Evolutionary conservation across 2,113 vertebrate genomes (phyloP).

Genomic region (Myotis lucifugus): DNA sequence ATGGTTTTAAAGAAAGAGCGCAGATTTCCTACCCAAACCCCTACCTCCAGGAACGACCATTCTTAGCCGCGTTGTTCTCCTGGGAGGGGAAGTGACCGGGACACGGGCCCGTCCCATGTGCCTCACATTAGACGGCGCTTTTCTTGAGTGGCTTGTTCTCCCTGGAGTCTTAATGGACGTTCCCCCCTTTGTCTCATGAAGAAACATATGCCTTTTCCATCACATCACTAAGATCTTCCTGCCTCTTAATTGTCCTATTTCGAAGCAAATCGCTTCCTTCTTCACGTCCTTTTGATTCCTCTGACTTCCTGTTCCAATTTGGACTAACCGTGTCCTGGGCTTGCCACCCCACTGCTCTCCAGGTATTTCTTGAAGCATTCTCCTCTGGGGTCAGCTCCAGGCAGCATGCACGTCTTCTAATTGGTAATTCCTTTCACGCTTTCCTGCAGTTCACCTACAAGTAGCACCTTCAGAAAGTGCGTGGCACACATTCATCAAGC

Average conservation of each 20-base stretch:
- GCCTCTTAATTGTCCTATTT: neutral
- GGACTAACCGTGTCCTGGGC: neutral
- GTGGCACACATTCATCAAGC: neutral
- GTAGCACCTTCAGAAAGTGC: neutral
- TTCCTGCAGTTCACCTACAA: neutral
- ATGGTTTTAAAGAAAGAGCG: neutral
- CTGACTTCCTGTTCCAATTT: neutral
- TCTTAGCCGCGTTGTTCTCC: neutral
- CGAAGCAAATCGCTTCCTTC: conserved; percentile 11
- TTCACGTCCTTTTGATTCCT: neutral
- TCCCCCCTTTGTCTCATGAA: conserved; percentile 33
- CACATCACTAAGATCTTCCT: neutral
- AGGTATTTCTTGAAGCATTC: neutral
- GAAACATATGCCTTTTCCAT: conserved; percentile 40
- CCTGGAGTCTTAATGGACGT: neutral
- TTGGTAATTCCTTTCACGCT: neutral
- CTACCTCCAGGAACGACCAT: neutral
- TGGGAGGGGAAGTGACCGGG: neutral
- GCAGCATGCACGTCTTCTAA: neutral
- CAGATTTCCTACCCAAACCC: neutral
- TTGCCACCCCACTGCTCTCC: neutral
- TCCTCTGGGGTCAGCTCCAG: neutral
- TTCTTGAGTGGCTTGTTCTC: neutral
- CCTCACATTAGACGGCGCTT: neutral
- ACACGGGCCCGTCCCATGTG: no score